Conservation (phyloP, 2,797 vertebrate genomes). For the Chelon labrosus region DNA sequence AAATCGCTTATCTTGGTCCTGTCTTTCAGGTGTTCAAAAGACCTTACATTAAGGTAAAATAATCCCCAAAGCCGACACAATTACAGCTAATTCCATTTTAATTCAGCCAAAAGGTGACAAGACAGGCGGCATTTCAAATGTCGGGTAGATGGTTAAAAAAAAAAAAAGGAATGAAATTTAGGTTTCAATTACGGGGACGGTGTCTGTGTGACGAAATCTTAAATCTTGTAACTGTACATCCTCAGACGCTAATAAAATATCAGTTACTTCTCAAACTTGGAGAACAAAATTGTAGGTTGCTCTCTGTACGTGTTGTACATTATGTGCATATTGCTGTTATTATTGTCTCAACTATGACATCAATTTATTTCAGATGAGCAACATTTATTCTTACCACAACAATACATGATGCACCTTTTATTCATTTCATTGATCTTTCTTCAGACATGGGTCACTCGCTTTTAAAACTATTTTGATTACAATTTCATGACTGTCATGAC, state of each 20-base stretch:
- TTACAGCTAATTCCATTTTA: conserved; percentile 84
- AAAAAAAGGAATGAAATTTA: conserved; percentile 67
- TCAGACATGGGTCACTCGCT: background rate
- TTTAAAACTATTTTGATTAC: background rate
- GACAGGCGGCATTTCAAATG: conserved; percentile 71
- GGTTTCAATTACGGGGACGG: conserved; percentile 75
- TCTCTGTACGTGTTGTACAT: background rate
- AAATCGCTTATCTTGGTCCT: conserved; percentile 78
- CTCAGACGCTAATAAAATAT: conserved; percentile 14
- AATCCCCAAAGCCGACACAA: conserved; percentile 82
- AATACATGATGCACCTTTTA: background rate
- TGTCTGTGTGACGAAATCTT: conserved; percentile 49
- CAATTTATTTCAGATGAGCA: background rate
- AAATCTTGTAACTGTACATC: conserved; percentile 28
- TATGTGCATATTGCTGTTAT: background rate
- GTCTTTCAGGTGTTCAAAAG: conserved; percentile 83
- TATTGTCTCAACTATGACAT: conserved; percentile 1
- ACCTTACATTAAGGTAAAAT: conserved; percentile 78
- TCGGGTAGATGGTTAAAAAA: conserved; percentile 28
- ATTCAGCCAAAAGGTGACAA: conserved; percentile 82
- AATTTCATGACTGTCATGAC: background rate
- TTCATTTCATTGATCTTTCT: background rate
- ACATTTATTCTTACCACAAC: background rate
- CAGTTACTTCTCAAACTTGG: background rate
- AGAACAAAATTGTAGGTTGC: background rate